A percentile compares a stretch with the other conserved stretches of the same genome.
These are phyloP conservation scores for Oreochromis niloticus DNA, from an alignment of 2,113 vertebrate species.

Conservation along the genomic window DNA sequence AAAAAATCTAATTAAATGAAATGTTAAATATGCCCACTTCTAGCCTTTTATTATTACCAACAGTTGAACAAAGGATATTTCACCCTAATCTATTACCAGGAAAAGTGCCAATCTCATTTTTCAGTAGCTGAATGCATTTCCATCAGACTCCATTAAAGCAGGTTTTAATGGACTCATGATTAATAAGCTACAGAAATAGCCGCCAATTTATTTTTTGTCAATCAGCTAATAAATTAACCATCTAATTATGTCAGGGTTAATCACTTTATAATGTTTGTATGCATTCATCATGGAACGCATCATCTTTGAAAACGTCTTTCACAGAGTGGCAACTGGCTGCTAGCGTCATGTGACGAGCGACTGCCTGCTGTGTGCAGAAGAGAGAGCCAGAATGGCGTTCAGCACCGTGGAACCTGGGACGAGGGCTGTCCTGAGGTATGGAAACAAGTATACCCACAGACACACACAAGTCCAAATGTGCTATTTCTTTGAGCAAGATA, in stretches of 20 bases:
- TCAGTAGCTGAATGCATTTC: background rate
- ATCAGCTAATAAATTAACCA: background rate
- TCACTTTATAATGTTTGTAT: background rate
- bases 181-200: background rate
- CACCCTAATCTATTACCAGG: background rate
- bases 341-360: slow-evolving; percentile 77
- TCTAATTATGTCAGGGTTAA: background rate
- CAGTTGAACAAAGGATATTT: background rate
- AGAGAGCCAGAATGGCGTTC: slow-evolving; percentile 52
- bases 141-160: background rate
- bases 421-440: slow-evolving; percentile 82
- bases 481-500: background rate
- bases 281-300: background rate
- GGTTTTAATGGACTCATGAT: background rate
- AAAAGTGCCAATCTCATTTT: background rate
- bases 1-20: background rate
- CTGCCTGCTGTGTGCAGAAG: slow-evolving; percentile 79
- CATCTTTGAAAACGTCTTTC: background rate
- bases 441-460: background rate
- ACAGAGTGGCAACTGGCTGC: slow-evolving; percentile 81
- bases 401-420: slow-evolving; percentile 32
- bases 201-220: background rate
- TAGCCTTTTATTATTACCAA: background rate
- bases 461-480: background rate
- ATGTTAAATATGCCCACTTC: background rate